Base-by-base conservation (phyloP, 2,797 vertebrate species). In the Phrynocephalus forsythii region DNA sequence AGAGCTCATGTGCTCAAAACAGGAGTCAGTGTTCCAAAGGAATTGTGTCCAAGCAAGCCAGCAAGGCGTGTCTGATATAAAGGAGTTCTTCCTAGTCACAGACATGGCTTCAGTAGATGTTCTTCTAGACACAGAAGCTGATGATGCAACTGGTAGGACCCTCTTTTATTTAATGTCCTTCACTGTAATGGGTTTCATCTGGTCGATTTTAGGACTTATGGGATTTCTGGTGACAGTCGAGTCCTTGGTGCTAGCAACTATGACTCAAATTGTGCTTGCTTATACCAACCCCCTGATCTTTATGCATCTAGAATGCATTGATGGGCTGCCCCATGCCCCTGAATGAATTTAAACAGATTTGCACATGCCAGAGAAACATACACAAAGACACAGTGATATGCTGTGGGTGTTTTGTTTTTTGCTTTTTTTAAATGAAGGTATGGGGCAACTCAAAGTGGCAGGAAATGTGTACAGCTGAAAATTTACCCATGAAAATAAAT, bases 41-140 rank as follows among this genome's bases (percentile, higher is more conserved):
- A 92, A 92, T 93, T 52, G 93, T 94, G 78, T 95, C 91, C 87
- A 91, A 91, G 92, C 94, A 94, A 94, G 90, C 94, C 94, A 94
- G 90, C 50, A 84, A 93, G 91, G 91, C 88, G 90, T 94, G 86
- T 94, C 91, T 95, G 92, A 94, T 94, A 93, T 94, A 87, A 76
- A 92, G 93, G 92, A 20, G 94, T 93, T 90, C 91, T 95, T 94
- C 94, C n/a, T 95, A 95, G 94, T 91, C 93, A 93, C 94, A 94
- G 93, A 92, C 93, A 92, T 94, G 94, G 88, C 94, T 94, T 95
- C 95, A 95, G 26, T 95, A 95, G 94, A 95, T 94, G 94, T 87
- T 95, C 94, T 94, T 93, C 94, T 95, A 95, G 93, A 95, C 91
- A 93, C 91, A 95, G 94, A 93, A 95, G 91, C 94, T 91, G 95